Percentiles rank a stretch among this genome's conserved stretches.
These are phyloP conservation scores for Pyrrhosoma nymphula DNA, from an alignment of 2,888 invertebrate genomes.

Conservation along the genomic window DNA sequence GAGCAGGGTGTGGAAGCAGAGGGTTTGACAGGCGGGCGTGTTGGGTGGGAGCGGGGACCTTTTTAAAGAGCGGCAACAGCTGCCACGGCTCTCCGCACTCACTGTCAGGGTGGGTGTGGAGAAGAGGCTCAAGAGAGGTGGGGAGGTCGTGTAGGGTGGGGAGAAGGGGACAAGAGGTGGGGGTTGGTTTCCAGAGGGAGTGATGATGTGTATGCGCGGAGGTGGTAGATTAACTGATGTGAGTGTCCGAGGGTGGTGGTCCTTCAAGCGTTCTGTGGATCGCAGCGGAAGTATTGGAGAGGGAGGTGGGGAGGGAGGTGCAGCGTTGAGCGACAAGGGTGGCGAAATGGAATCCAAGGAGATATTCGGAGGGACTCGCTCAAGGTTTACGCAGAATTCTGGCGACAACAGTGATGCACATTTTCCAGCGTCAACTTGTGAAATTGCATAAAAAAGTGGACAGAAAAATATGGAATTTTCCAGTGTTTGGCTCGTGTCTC, in stretches of 20 bases:
- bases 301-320: neutral
- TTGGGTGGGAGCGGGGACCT: neutral
- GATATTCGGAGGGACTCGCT: too few species aligned
- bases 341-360: too few species aligned
- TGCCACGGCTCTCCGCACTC: constrained; percentile 37
- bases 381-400: too few species aligned
- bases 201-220: neutral
- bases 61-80: constrained; percentile 58
- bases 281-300: neutral
- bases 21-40: constrained; percentile 27
- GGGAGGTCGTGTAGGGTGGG: neutral
- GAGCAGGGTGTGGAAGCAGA: neutral
- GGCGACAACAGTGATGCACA: too few species aligned
- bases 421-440: neutral
- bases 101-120: neutral
- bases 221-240: neutral
- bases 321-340: too few species aligned
- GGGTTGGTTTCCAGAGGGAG: neutral
- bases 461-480: too few species aligned
- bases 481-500: too few species aligned
- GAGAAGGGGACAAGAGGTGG: neutral
- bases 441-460: too few species aligned
- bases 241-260: neutral
- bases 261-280: too few species aligned
- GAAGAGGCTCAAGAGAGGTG: neutral